Evolutionary conservation across 2,113 vertebrate species (phyloP), one percentile per base, ranked within the genome.

Genomic region (Aegotheles bennettii): DNA sequence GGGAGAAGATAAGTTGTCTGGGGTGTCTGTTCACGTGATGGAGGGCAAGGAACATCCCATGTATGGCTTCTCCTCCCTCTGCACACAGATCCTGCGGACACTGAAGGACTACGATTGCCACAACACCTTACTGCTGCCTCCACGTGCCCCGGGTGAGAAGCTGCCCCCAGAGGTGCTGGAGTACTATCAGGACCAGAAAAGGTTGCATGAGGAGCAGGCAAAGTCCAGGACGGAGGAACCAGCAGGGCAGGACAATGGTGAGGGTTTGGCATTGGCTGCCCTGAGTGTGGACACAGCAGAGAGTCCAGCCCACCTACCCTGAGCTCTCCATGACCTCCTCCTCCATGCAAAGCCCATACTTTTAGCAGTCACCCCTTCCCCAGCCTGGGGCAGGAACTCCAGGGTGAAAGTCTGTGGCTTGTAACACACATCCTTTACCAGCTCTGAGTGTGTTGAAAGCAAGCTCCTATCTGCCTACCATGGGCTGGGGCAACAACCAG

Each of bases 111-210:
- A 99, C 2, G 95, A 98, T 64, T 84, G 96, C 50, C 97, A 95
- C 47, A 98, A 98, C 40, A 94, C 88, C 7, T 91, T 99, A 57
- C 84, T 99, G 84, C 96, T 99, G 76, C 99, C 99, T 9, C 98
- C 98, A 0, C 98, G 98, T 2, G n/a, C 60, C 6, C 96, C 98
- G 0, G 99, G 99, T 12, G 98, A 98, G 81, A 97, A 95, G 56
- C 98, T 99, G 53, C 98, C 99, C 11, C 56, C 75, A 5, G 99
- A 99, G 89, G 57, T 99, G 38, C 94, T 98, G 3, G 98, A 99
- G 8, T 97, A 97, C 92, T 98, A 96, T 76, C 96, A 98, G 74
- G 97, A 98, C 28, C 56, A 97, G 75, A 96, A 93, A 67, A 96
- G 69, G 26, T 83, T 67, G 12, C 93, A 94, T 70, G 97, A 97